These are phyloP conservation scores for Noctua comes DNA, from an alignment of 2,888 invertebrate genomes.

Conservation along the genomic window DNA sequence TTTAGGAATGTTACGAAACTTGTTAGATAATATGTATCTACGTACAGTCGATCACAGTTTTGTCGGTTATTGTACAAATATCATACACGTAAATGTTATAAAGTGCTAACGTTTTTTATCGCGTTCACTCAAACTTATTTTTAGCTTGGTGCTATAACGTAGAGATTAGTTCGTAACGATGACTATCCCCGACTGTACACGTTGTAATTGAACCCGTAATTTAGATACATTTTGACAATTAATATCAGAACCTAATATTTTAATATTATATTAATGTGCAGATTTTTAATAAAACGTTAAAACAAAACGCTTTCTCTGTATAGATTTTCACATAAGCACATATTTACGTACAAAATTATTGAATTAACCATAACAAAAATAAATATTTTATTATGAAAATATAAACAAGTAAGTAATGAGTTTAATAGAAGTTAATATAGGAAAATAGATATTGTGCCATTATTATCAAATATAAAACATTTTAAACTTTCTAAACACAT, in stretches of 20 bases:
- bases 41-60: constrained; percentile 4
- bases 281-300: constrained; percentile 36
- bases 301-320: constrained; percentile 26
- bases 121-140: constrained; percentile 60
- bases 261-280: constrained; percentile 29
- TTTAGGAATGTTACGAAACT: constrained; percentile 28
- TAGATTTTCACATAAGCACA: constrained; percentile 33
- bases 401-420: constrained; percentile 33
- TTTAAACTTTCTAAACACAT: constrained; percentile 24
- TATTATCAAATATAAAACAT: constrained; percentile 38
- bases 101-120: constrained; percentile 47
- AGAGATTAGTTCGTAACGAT: constrained; percentile 55
- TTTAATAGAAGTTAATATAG: constrained; percentile 50
- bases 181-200: constrained; percentile 61
- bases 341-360: constrained; percentile 40
- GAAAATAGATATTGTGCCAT: constrained; percentile 59
- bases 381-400: constrained; percentile 51
- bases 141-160: constrained; percentile 73
- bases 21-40: constrained; percentile 18
- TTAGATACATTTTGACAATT: constrained; percentile 40
- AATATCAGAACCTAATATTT: constrained; percentile 27
- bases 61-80: constrained; percentile 35
- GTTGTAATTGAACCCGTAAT: constrained; percentile 39
- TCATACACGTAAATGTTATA: constrained; percentile 36
- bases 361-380: constrained; percentile 29